phyloP scores from a whole-genome alignment of 2,113 vertebrate species.

The Maccullochella peelii region DNA sequence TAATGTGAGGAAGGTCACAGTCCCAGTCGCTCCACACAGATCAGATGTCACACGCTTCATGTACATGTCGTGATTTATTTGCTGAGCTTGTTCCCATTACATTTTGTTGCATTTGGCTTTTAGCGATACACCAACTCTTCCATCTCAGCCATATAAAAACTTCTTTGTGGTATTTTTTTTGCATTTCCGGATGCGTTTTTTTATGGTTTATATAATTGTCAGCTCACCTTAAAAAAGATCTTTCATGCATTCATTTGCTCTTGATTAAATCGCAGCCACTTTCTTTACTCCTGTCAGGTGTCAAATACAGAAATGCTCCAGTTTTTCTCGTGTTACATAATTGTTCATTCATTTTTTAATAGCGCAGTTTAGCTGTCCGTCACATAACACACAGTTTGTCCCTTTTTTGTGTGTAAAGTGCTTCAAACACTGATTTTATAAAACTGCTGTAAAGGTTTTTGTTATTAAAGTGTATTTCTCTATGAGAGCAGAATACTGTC shows the following conservation, averaged over 20 bases:
- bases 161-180: too few species aligned
- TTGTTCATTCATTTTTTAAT: background rate
- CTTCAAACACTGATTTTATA: background rate
- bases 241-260: background rate
- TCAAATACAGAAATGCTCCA: background rate
- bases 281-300: background rate
- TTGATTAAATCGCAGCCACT: background rate
- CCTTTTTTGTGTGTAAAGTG: too few species aligned
- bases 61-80: background rate
- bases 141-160: background rate
- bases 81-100: background rate
- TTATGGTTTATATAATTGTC: background rate
- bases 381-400: background rate
- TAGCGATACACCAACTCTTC: background rate
- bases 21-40: too few species aligned
- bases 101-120: background rate
- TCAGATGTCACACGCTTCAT: too few species aligned
- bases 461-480: conserved; percentile 13
- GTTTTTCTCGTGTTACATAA: background rate
- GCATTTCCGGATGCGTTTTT: background rate
- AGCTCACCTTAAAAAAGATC: background rate
- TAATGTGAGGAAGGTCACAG: too few species aligned
- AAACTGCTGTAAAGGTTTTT: background rate
- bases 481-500: background rate
- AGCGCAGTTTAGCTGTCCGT: background rate